Evolutionary conservation across 2,113 vertebrate species (phyloP), one percentile per base, ranked within the genome.

Genomic region (Cottus gobio): DNA sequence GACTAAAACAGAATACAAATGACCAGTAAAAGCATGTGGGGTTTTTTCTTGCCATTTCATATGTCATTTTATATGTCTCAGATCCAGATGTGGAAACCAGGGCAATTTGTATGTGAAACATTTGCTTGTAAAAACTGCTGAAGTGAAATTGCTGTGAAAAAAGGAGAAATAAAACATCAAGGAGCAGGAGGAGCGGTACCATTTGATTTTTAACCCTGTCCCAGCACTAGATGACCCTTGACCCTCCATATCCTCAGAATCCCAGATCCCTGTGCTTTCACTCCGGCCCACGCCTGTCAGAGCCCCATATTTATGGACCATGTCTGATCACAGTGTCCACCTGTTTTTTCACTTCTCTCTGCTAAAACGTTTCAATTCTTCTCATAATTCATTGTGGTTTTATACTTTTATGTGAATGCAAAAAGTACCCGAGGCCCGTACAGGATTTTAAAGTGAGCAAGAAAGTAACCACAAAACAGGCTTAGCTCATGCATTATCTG

Each of bases 281-380:
- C 75, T 80, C 64, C 3, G 54, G 54, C 52, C 82, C 60, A 66
- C 20, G 50, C 74, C 73, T 79, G 87, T 92, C 89, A 84, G 56
- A 80, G 69, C 48, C 28, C 31, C 54, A 60, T 89, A 93, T 94
- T 94, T 94, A 93, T 92, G 77, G 70, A 37, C 71, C 76, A 66
- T 66, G 82, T 87, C 90, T 75, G 79, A 92, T 90, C 85, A 75
- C 63, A 64, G 74, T 39, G 71, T 88, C 86, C 92, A 93, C 86
- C 92, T 94, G 93, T 87, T 93, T 87, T 93, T 93, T 76, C 71
- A 84, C 78, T 92, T 86, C 73, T 58, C 72, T 67, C 42, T 28
- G 39, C 70, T 76, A 72, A 84, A 85, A 83, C 67, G 67, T 74
- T 89, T 81, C 13, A 70, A 85, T 83, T 90, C 36, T 46, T 68